Evolutionary conservation across 2,888 invertebrate species (phyloP), one percentile per base, ranked within the genome.

Genomic region (Entomobrya proxima): DNA sequence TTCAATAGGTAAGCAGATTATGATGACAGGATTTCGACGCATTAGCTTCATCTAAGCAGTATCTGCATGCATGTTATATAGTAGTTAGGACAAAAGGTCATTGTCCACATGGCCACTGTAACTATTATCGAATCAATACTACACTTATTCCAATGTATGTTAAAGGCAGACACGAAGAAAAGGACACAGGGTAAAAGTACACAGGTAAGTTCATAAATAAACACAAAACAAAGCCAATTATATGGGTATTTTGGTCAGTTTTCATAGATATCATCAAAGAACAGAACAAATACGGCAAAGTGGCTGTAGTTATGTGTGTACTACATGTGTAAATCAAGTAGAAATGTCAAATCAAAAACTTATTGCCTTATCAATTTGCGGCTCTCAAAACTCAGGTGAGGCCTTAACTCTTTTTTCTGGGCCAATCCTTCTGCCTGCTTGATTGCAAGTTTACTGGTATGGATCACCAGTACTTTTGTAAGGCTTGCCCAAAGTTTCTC

Each of bases 51-150:
- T 9, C 11, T 24, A 52, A 15, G 18, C 9, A 18, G 37, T 64
- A 64, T 37, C 21, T 21, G 30, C 37, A 72, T 72, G 47, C 47
- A 40, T 24, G 15, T 37, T 15, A 30, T 40, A 69, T 3, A 6
- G 32, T 52, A 44, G 40, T 64, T 74, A 76, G 83, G 83, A 76
- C 83, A 83, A 83, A 83, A 83, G 83, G 83, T 83, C 83, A 76
- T 83, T 52, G 83, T 75, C 76, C 83, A 76, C 67, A 37, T n/a
- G 11, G 40, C 35, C 27, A 40, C 9, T 72, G 44, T 27, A 1
- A 9, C 37, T 64, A 13, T 64, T 72, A 27, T 44, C 47, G 44
- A 27, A 47, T 27, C 15, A 47, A 4, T 61, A 77, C 30, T 61
- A 44, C 5, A 47, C 44, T 72, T 30, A 44, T n/a, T 15, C 32